Evolutionary conservation across 2,113 vertebrate species (phyloP).

Genomic region (Callaeas wilsoni): DNA sequence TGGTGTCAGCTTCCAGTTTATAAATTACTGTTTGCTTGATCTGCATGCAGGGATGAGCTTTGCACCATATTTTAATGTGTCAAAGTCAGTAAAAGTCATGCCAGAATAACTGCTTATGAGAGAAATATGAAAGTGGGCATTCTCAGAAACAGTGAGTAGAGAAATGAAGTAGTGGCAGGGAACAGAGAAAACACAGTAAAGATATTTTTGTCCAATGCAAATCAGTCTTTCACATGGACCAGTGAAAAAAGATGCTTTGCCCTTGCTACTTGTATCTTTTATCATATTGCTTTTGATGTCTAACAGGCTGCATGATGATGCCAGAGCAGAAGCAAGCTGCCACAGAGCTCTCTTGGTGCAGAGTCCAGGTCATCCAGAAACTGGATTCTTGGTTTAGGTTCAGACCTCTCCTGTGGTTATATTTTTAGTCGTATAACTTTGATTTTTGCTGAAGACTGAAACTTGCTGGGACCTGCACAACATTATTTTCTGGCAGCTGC

Average conservation of each 20-base stretch:
- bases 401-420: background rate
- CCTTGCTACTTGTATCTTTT: background rate
- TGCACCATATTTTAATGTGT: background rate
- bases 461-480: background rate
- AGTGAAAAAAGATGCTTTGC: background rate
- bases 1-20: background rate
- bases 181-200: background rate
- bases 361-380: background rate
- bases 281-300: background rate
- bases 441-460: background rate
- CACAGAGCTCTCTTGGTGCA: background rate
- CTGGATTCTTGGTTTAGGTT: background rate
- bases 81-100: background rate
- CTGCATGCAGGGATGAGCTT: background rate
- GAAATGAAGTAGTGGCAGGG: background rate
- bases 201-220: background rate
- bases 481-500: background rate
- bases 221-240: background rate
- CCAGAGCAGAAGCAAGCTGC: background rate
- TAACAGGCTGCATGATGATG: background rate
- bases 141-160: background rate
- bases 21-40: background rate
- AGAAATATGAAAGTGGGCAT: background rate
- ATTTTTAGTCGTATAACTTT: background rate
- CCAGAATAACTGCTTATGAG: background rate